Evolutionary conservation across 92 coral and sea anemone genomes (phyloP), one percentile per base, ranked within the genome.

Genomic region (Heliopora coerulea): DNA sequence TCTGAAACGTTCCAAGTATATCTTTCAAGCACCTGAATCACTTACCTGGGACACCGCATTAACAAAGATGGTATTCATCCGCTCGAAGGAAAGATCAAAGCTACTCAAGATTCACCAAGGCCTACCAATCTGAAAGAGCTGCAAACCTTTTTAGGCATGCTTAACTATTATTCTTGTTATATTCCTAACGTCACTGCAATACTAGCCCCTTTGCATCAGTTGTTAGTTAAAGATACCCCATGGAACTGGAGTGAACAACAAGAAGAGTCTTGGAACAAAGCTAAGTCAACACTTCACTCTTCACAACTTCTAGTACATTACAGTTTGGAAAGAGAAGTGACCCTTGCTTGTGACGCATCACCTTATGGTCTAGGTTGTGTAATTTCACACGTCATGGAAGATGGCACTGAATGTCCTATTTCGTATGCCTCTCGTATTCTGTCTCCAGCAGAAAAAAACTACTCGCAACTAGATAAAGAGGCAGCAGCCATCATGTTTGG

Each of bases 11-110:
- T 3, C 79, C 18, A 83, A 78, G 41, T 83, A 83, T 64, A 72
- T 59, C 26, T 83, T 83, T 67, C 17, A 75, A 83, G 81, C 84
- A 23, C 41, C 82, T 21, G 87, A 83, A 54, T 86, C 46, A 78
- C 79, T 18, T 83, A 67, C 21, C 54, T 87, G 81, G 88, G 88
- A 3, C 62, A 79, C 34, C 62, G 62, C 54, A 74, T 87, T 72
- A 80, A 19, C 73, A 83, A 78, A 12, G 72, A 58, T 17, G 85
- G n/a, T n/a, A n/a, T n/a, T n/a, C n/a, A n/a, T n/a, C n/a, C n/a
- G n/a, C n/a, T n/a, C n/a, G n/a, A n/a, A n/a, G n/a, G n/a, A n/a
- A n/a, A n/a, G n/a, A n/a, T n/a, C n/a, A n/a, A n/a, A n/a, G n/a
- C n/a, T n/a, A n/a, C n/a, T n/a, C n/a, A n/a, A n/a, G n/a, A n/a